These are phyloP conservation scores for Trissonchulus sp. DNA, from an alignment of 2,888 invertebrate species.

Conservation along the genomic window DNA sequence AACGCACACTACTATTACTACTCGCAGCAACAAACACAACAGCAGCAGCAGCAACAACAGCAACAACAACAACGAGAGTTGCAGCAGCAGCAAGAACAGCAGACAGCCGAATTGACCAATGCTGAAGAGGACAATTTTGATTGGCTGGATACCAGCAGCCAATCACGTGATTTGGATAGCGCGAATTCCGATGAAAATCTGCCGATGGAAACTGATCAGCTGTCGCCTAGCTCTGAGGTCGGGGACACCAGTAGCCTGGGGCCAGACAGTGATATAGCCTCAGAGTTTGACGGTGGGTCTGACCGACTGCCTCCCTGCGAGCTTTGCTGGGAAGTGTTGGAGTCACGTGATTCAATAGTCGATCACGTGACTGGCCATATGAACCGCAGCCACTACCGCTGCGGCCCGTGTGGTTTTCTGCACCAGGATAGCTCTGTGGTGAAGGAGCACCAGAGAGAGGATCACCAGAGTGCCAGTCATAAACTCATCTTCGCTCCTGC, in stretches of 20 bases:
- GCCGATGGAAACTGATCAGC: neutral
- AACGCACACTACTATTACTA: too few species aligned
- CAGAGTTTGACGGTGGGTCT: too few species aligned
- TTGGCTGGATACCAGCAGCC: too few species aligned
- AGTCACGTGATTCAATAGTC: too few species aligned
- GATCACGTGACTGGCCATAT: neutral
- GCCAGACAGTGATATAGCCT: too few species aligned
- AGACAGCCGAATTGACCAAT: neutral
- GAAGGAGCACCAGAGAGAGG: slow-evolving; percentile 8
- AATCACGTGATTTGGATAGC: neutral
- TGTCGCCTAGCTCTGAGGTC: neutral
- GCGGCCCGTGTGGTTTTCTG: neutral
- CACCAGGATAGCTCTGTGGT: neutral
- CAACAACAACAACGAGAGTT: neutral
- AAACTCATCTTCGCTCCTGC: neutral
- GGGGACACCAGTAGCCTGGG: too few species aligned
- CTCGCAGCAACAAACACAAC: neutral
- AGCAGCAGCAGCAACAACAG: neutral
- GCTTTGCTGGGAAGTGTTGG: neutral
- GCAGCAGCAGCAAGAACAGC: neutral
- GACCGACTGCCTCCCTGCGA: neutral
- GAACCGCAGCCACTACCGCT: slow-evolving; percentile 11
- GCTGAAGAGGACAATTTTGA: neutral
- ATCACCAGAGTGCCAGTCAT: neutral
- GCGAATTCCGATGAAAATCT: neutral